phyloP scores from a whole-genome alignment of 2,113 vertebrate genomes.

The Corvus moneduloides region DNA sequence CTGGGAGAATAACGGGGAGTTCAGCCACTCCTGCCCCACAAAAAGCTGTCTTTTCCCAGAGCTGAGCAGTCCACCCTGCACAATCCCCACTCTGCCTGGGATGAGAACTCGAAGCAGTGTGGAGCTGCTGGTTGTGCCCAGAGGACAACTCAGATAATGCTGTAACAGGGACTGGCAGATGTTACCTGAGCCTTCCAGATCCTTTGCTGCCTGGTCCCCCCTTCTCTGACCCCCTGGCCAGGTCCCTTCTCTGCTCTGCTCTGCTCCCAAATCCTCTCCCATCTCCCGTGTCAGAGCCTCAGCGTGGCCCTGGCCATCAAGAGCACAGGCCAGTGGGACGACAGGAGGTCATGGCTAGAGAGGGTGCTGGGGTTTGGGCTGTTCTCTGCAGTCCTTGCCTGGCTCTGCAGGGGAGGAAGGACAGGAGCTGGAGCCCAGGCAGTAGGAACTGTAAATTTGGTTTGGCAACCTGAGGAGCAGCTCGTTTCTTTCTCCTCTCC shows the following conservation, averaged over 20 bases:
- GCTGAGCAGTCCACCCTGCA: not conserved
- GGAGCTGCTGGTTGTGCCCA: not conserved
- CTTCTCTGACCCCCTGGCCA: not conserved
- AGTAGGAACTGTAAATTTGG: slow-evolving; percentile 60
- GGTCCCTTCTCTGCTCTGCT: not conserved
- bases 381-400: not conserved
- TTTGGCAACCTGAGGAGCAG: slow-evolving; percentile 37
- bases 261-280: not conserved
- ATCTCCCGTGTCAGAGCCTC: fast-evolving
- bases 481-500: not conserved
- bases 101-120: fast-evolving
- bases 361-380: not conserved
- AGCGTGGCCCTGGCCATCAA: fast-evolving
- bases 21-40: not conserved
- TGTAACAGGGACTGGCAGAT: not conserved
- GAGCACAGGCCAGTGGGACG: not conserved
- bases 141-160: fast-evolving
- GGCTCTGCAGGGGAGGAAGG: not conserved
- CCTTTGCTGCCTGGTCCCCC: not conserved
- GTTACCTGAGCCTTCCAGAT: not conserved
- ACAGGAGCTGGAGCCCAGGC: slow-evolving; percentile 27
- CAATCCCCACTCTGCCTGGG: not conserved
- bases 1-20: not conserved
- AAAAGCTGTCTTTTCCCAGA: not conserved
- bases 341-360: not conserved